Base-by-base conservation (phyloP, 2,888 invertebrate species). In the Danaus chrysippus region DNA sequence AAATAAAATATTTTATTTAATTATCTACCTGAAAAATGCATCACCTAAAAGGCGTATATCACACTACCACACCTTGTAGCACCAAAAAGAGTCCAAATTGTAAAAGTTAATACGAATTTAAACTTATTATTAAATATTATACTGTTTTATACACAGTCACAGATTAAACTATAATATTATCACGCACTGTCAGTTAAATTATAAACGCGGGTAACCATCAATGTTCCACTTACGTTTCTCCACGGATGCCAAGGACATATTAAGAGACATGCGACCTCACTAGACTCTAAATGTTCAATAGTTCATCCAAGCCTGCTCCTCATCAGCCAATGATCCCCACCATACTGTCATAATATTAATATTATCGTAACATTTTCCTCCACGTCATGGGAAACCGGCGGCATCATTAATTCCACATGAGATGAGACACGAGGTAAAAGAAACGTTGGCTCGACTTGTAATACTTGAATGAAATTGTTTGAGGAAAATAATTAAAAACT, bases 371-470 rank as follows among this genome's bases (percentile, higher is more conserved):
- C 52, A 54, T 59, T 49, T 23, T 61, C 42, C 49, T 41, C 66
- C 66, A 62, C 66, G 66, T 66, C 66, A 66, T 66, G 66, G 66
- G 66, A 55, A 64, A 66, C 63, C 43, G 34, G 52, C 34, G 19
- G 17, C 54, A 53, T 61, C 63, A 65, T 58, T 61, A 56, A 53
- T 17, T 9, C 49, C 49, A 46, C 46, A 49, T 46, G 46, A 46
- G 15, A 49, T 34, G 23, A 34, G 17, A 49, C 17, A 49, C 17
- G 17, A 49, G 49, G 49, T 49, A 49, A 49, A 49, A 17, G 13
- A 46, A 46, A 9, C 9, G 15, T 1, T 49, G 17, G n/a, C 11
- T 49, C 17, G 10, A 49, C 5, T 46, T 11, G 12, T 17, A 17
- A 17, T 10, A 10, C 10, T 17, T 49, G 49, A 49, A 49, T 49